Evolutionary conservation across 2,797 vertebrate species (phyloP).

Genomic region (Dryobates pubescens): DNA sequence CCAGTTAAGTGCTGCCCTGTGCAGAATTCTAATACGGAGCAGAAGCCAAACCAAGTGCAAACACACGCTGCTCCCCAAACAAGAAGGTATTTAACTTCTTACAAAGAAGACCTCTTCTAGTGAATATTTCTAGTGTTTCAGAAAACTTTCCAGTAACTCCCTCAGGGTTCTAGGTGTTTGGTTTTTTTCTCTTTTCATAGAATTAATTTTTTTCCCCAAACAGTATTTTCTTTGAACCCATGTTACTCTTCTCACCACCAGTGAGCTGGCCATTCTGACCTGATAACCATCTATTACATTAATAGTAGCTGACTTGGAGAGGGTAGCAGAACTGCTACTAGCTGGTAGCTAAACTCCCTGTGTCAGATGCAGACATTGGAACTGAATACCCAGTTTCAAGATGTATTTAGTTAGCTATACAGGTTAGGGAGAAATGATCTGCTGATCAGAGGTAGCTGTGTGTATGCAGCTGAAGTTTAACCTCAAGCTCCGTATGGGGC

Average conservation of each 20-base stretch:
- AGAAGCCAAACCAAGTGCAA: not conserved
- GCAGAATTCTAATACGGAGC: not conserved
- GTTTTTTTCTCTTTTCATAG: not conserved
- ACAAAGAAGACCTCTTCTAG: not conserved
- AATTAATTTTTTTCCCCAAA: not conserved
- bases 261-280: not conserved
- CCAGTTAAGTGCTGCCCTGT: not conserved
- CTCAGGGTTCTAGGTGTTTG: not conserved
- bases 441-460: not conserved
- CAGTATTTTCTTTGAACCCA: not conserved
- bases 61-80: not conserved
- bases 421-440: not conserved
- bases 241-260: not conserved
- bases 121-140: not conserved
- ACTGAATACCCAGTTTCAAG: not conserved
- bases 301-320: not conserved
- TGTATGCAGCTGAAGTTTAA: not conserved
- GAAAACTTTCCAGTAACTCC: not conserved
- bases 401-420: not conserved
- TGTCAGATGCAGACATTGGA: accelerated
- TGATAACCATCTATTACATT: not conserved
- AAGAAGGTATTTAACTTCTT: not conserved
- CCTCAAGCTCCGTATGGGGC: not conserved
- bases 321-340: not conserved
- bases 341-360: not conserved